Evolutionary conservation across 2,888 invertebrate genomes (phyloP), one percentile per base, ranked within the genome.

Genomic region (Arrhopalites spinosus): DNA sequence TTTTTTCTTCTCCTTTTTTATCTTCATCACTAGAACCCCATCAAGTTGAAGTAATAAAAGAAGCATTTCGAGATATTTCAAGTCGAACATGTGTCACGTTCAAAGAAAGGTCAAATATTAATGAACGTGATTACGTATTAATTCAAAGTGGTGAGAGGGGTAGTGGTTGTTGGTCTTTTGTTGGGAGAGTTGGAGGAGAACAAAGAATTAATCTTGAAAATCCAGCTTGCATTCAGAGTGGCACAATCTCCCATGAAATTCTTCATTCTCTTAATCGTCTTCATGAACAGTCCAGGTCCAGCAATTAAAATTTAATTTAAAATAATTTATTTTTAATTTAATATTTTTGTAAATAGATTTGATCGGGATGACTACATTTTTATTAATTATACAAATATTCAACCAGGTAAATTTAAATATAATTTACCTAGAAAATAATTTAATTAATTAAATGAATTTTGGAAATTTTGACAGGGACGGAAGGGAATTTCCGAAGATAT

Each of bases 161-260:
- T 23, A 72, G 77, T 15, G 79, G 79, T n/a, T 79, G 79, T 30
- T 79, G 79, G 79, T 78, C 77, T 15, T 78, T 75, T 43, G 78
- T 78, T 1, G 78, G 78, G 5, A 71, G 36, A 30, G 30, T 75
- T 29, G 78, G 78, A 1, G 59, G 59, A 23, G 2, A 20, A 59
- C 59, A 59, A 59, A 59, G 11, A 2, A 8, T 59, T 11, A 59
- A 59, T 59, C 2, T 59, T 2, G 59, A 59, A 13, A 23, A 2
- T 59, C 59, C 59, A 8, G 23, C 20, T 25, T 59, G 59, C 23
- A 20, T 25, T 20, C 20, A 7, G 2, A 50, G 50, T 50, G 59
- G 59, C 2, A 7, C 25, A 20, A 13, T 59, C 3, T 2, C 25
- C 13, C 59, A 59, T 25, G 59, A 59, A 59, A 17, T 59, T 23